phyloP scores from a whole-genome alignment of 2,797 vertebrate genomes.

The Gallirallus australis region DNA sequence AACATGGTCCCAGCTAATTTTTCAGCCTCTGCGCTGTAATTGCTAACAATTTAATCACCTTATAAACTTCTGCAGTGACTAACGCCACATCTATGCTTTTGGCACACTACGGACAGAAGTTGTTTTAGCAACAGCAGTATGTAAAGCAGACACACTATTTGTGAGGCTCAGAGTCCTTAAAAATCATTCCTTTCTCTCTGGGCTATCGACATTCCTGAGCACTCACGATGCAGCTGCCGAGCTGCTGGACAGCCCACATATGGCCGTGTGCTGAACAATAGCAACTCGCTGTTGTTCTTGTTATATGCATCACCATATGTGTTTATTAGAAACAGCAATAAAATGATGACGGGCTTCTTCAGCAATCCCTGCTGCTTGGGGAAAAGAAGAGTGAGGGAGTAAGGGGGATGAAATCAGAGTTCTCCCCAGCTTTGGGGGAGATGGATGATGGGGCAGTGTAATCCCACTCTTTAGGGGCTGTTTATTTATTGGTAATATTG shows the following conservation, averaged over 20 bases:
- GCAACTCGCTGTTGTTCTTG: slow-evolving; percentile 32
- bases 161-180: slow-evolving; percentile 39
- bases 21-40: slow-evolving; percentile 7
- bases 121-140: slow-evolving; percentile 21
- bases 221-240: slow-evolving; percentile 42
- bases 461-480: background rate
- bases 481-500: background rate
- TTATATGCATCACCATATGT: slow-evolving; percentile 57
- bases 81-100: slow-evolving; percentile 10
- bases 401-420: background rate
- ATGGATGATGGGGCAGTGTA: background rate
- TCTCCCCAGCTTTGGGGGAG: background rate
- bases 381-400: slow-evolving; percentile 24
- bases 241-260: slow-evolving; percentile 43
- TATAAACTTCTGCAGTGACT: slow-evolving; percentile 58
- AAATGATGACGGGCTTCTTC: slow-evolving; percentile 52
- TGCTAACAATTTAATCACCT: slow-evolving; percentile 61
- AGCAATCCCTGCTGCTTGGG: slow-evolving; percentile 48
- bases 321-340: slow-evolving; percentile 71
- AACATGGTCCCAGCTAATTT: background rate
- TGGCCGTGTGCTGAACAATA: slow-evolving; percentile 58
- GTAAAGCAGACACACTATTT: slow-evolving; percentile 46
- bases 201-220: slow-evolving; percentile 44
- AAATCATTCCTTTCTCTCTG: slow-evolving; percentile 46
- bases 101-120: background rate